A percentile compares a stretch with the other conserved stretches of the same genome.
These are phyloP conservation scores for Zoanthus sociatus DNA, from an alignment of 92 coral and sea anemone species.

Conservation along the genomic window DNA sequence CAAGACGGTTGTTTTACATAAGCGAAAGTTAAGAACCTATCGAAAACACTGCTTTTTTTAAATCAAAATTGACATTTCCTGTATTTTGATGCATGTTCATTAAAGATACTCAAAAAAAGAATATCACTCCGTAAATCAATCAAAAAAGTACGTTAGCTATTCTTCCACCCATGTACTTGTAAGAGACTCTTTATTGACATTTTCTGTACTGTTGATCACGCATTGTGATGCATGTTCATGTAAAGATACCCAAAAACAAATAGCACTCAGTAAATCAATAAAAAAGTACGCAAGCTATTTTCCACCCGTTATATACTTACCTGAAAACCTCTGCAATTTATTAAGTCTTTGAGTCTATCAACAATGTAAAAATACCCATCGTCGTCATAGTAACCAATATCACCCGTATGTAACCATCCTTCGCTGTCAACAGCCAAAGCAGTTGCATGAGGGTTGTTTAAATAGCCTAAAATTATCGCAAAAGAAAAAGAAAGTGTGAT, in stretches of 20 bases:
- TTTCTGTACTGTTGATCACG: no score
- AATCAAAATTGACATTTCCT: no score
- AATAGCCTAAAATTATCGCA: constrained; percentile 63
- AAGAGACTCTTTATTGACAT: no score
- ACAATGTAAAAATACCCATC: constrained; percentile 78
- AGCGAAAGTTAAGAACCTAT: no score
- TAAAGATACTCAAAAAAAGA: no score
- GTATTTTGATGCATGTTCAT: no score
- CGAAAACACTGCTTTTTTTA: no score
- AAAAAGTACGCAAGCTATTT: background rate
- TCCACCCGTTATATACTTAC: constrained; percentile 17
- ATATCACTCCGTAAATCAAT: no score
- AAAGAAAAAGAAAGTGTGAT: background rate
- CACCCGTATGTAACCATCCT: constrained; percentile 96
- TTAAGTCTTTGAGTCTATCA: constrained; percentile 87
- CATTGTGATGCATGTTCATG: no score
- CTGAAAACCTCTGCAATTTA: constrained; percentile 87
- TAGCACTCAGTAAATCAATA: background rate
- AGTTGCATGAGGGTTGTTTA: constrained; percentile 84
- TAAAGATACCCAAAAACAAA: background rate
- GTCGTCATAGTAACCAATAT: constrained; percentile 84
- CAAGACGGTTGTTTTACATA: no score
- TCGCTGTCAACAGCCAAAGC: constrained; percentile 69
- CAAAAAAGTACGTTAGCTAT: no score
- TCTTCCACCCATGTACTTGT: no score